These are phyloP conservation scores for Cheumatopsyche charites DNA, from an alignment of 1,140 invertebrate genomes.

Conservation along the genomic window DNA sequence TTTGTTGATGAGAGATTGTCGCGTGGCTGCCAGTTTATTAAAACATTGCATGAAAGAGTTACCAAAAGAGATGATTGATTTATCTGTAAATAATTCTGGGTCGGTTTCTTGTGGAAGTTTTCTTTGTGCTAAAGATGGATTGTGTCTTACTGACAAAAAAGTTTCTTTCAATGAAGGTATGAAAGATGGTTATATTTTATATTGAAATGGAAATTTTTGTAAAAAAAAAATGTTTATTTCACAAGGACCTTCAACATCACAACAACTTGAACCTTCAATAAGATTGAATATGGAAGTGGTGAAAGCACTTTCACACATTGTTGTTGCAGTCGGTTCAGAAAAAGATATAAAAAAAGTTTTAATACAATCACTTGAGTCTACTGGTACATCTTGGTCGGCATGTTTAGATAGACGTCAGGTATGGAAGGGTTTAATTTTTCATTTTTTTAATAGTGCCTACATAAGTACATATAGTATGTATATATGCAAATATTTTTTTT, in stretches of 20 bases:
- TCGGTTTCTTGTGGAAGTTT: conserved; percentile 62
- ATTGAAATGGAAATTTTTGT: not conserved
- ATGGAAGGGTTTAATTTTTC: not conserved
- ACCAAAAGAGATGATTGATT: conserved; percentile 50
- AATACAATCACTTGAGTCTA: conserved; percentile 67
- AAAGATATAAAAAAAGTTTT: conserved; percentile 66
- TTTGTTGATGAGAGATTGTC: conserved; percentile 69
- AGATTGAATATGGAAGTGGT: conserved; percentile 54
- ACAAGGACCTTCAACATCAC: conserved; percentile 38
- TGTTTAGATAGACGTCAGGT: conserved; percentile 76
- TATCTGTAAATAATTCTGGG: conserved; percentile 33
- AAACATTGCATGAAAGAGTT: conserved; percentile 54
- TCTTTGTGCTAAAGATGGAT: conserved; percentile 63
- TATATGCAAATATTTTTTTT: conserved; percentile 31
- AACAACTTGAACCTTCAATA: conserved; percentile 31
- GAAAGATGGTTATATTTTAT: not conserved
- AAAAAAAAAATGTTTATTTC: not conserved
- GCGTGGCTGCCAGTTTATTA: conserved; percentile 57
- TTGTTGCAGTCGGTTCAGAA: conserved; percentile 65
- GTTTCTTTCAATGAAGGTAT: conserved; percentile 39
- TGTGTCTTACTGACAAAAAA: conserved; percentile 48
- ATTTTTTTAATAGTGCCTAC: too few species aligned
- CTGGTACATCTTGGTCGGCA: conserved; percentile 67
- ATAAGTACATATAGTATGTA: too few species aligned
- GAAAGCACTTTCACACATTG: conserved; percentile 63